These are phyloP conservation scores for Anniella stebbinsi DNA, from an alignment of 2,797 vertebrate species.

Conservation along the genomic window DNA sequence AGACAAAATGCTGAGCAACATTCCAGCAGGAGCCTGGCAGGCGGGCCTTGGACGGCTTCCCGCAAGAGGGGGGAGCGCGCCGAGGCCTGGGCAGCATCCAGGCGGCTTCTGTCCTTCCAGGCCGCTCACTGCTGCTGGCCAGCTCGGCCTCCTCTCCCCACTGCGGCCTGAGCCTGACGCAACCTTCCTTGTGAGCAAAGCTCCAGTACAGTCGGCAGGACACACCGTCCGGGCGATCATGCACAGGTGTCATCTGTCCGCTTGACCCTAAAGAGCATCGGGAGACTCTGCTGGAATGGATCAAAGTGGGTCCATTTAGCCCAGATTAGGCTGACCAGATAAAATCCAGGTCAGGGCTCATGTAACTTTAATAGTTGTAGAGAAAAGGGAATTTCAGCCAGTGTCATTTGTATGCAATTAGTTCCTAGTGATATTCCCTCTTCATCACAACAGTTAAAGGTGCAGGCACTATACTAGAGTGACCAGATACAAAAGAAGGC, in stretches of 20 bases:
- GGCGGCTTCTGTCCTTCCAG: not conserved
- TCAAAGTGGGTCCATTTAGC: too few species aligned
- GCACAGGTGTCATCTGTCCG: not conserved
- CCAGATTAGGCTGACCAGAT: too few species aligned
- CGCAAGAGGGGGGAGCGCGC: not conserved
- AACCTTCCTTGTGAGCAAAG: accelerated
- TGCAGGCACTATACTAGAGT: too few species aligned
- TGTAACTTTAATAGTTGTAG: too few species aligned
- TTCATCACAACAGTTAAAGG: too few species aligned
- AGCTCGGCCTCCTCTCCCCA: accelerated
- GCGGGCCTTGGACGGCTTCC: not conserved
- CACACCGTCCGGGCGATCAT: not conserved
- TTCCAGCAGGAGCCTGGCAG: not conserved
- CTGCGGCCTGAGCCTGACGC: not conserved
- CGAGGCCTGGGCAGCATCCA: not conserved
- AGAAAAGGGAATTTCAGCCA: too few species aligned
- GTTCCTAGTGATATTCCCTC: too few species aligned
- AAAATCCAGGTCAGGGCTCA: too few species aligned
- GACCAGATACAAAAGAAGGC: too few species aligned
- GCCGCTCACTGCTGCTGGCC: not conserved
- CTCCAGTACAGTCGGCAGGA: accelerated
- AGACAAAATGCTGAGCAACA: not conserved
- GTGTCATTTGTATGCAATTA: too few species aligned
- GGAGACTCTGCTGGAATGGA: not conserved
- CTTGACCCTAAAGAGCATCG: not conserved